These are phyloP conservation scores for Clusia tigrina DNA, from an alignment of 2,888 invertebrate genomes.

Conservation along the genomic window DNA sequence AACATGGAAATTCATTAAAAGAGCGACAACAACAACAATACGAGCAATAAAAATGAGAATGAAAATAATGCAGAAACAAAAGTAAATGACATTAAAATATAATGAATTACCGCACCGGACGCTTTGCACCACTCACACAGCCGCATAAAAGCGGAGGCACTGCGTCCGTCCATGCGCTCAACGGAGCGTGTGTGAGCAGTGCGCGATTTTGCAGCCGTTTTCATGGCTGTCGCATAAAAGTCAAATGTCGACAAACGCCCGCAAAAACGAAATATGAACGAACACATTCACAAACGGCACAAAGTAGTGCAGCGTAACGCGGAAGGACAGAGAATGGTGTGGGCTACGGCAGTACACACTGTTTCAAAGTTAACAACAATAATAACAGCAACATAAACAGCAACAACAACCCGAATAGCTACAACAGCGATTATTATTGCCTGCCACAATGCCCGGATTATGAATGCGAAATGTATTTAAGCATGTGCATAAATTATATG, in stretches of 20 bases:
- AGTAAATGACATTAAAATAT: slow-evolving; percentile 37
- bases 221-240: slow-evolving; percentile 5
- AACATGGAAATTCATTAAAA: neutral
- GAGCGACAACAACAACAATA: slow-evolving; percentile 1
- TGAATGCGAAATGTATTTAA: slow-evolving; percentile 42
- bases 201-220: neutral
- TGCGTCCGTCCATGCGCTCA: no score
- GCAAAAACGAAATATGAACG: neutral
- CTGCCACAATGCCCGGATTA: slow-evolving; percentile 26
- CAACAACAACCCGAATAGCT: no score
- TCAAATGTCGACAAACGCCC: slow-evolving; percentile 2
- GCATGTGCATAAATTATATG: slow-evolving; percentile 42
- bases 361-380: neutral
- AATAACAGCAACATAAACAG: no score
- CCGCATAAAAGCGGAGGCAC: neutral
- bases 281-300: neutral
- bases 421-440: no score
- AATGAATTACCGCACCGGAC: slow-evolving; percentile 34
- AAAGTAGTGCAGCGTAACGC: neutral
- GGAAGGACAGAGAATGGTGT: neutral
- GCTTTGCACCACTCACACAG: neutral
- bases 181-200: no score
- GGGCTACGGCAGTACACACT: neutral
- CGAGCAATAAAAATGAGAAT: slow-evolving; percentile 27
- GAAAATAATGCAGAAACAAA: slow-evolving; percentile 34